These are phyloP conservation scores for Cancer borealis DNA, from an alignment of 2,888 invertebrate species.

Conservation along the genomic window DNA sequence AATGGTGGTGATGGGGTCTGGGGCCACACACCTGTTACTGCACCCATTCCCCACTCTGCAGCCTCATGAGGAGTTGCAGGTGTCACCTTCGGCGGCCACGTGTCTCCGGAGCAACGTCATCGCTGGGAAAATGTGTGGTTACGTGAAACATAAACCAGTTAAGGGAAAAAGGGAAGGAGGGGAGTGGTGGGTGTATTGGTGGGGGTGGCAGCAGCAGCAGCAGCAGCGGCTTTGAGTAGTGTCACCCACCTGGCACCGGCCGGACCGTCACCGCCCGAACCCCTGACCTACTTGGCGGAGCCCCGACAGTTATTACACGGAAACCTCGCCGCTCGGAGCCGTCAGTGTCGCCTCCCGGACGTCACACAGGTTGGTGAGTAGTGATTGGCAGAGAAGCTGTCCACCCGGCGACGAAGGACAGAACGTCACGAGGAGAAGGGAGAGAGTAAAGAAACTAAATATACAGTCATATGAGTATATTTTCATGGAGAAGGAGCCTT, in stretches of 20 bases:
- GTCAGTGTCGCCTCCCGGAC: constrained; percentile 11
- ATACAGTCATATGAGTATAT: neutral
- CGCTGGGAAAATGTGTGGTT: neutral
- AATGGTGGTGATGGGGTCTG: neutral
- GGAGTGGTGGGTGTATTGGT: neutral
- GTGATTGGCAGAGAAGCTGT: neutral
- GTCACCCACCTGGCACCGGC: constrained; percentile 51
- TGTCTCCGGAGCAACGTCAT: neutral
- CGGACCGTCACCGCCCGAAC: constrained; percentile 35
- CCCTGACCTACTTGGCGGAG: constrained; percentile 47
- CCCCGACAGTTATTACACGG: constrained; percentile 18
- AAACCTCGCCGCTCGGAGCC: constrained; percentile 31
- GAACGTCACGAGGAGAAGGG: neutral
- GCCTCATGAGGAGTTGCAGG: neutral
- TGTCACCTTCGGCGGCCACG: neutral
- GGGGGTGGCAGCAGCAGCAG: neutral
- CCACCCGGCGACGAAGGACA: neutral
- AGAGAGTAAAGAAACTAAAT: neutral
- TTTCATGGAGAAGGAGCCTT: neutral
- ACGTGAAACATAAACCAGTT: neutral
- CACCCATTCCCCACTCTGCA: neutral
- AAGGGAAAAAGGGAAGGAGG: neutral
- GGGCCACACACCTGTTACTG: neutral
- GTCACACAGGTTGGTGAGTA: constrained; percentile 21
- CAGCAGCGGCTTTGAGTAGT: neutral